Base-by-base conservation (phyloP, 2,113 vertebrate species). In the Gallinago paraguaiae region DNA sequence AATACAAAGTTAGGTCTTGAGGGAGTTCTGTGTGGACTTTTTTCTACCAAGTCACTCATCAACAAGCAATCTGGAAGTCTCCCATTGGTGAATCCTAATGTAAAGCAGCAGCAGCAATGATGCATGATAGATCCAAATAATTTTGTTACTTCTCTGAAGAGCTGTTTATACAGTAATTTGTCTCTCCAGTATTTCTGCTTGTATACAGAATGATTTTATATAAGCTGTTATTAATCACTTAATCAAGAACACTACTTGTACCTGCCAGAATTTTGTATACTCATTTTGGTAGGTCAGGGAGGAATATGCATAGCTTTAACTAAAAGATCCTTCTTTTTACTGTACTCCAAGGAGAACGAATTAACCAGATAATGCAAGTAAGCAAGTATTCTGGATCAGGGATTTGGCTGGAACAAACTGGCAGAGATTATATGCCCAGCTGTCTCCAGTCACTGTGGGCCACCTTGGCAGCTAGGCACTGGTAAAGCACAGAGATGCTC, bases 121-220 rank as follows among this genome's bases (percentile, higher is more conserved):
- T 31, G 30, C 31, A 61, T 70, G 33, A 9, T 72, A 86, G 10
- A 83, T 53, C 6, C 9, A 67, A 70, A n/a, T 48, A 79, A 78
- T 81, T 90, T 88, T 74, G 16, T 63, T 92, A 15, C 19, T 92
- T 86, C 10, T 74, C 77, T 92, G 65, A 81, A 78, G 51, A 86
- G 63, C 11, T 72, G 11, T 78, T 92, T 86, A 63, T 78, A 19
- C 12, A 82, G 23, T 11, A 65, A 4, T 64, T 72, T 93, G 19
- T 13, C 13, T 69, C 25, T 83, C n/a, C 39, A 37, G 22, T 37
- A 74, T 48, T 16, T 80, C 22, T 74, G 11, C 31, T 57, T 91
- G 25, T 46, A 87, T 39, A 39, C 7, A 30, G 2, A 0, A 11
- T 37, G 8, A 0, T 61, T 71, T 78, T 75, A 28, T 59, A 41